phyloP scores from a whole-genome alignment of 2,888 invertebrate genomes.

The Psococerastis gibbosa region DNA sequence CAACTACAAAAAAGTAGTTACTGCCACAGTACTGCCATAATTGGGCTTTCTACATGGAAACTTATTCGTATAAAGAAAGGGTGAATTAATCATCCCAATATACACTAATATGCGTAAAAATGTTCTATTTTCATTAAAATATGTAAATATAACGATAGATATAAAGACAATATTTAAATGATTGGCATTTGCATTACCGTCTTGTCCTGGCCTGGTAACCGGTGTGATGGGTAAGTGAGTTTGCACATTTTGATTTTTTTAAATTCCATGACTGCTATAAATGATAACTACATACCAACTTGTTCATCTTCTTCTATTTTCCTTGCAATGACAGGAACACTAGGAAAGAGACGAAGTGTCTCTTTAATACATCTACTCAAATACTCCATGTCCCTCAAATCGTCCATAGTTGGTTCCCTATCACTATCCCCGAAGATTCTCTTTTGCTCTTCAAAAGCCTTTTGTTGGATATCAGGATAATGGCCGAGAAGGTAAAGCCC shows the following conservation, averaged over 20 bases:
- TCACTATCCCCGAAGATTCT: conserved; percentile 17
- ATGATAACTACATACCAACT: conserved; percentile 10
- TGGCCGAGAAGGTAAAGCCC: conserved; percentile 28
- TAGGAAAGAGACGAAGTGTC: conserved; percentile 20
- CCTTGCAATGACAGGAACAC: conserved; percentile 22
- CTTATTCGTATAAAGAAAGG: too few species aligned
- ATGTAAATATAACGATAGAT: too few species aligned
- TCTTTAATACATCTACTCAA: conserved; percentile 23
- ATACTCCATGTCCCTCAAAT: conserved; percentile 19
- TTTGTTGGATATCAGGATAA: conserved; percentile 25
- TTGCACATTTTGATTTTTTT: too few species aligned
- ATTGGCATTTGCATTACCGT: not conserved
- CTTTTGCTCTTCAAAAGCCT: conserved; percentile 17
- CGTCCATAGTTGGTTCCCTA: conserved; percentile 17
- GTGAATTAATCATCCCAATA: too few species aligned
- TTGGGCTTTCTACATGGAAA: too few species aligned
- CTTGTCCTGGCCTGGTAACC: too few species aligned
- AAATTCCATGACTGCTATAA: too few species aligned
- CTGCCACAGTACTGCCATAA: too few species aligned
- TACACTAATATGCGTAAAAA: too few species aligned
- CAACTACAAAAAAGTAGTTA: too few species aligned
- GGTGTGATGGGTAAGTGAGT: too few species aligned
- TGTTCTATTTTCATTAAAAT: too few species aligned
- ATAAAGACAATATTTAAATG: conserved; percentile 7
- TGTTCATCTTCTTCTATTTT: conserved; percentile 18